A percentile compares a stretch with the other conserved stretches of the same genome.
phyloP scores from a whole-genome alignment of 30 jellyfish, hydroid and myxozoan species.

The Haliclystus octoradiatus region DNA sequence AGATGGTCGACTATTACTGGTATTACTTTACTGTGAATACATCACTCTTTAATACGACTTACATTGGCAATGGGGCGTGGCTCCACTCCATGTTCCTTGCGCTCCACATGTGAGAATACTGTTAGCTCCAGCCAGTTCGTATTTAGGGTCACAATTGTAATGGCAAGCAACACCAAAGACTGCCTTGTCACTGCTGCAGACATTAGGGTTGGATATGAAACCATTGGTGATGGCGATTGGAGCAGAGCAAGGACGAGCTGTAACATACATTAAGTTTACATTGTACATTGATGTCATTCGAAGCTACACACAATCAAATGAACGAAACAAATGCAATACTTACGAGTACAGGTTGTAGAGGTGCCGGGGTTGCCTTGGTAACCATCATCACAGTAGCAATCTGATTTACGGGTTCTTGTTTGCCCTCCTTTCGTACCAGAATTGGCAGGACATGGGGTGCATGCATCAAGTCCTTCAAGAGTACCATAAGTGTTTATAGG shows the following conservation, averaged over 20 bases:
- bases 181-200: constrained; percentile 26
- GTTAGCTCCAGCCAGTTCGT: constrained; percentile 45
- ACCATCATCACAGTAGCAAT: constrained; percentile 69
- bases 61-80: constrained; percentile 57
- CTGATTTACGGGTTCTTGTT: constrained; percentile 19
- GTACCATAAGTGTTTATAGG: constrained; percentile 84
- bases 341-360: constrained; percentile 56
- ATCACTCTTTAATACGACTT: no score
- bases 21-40: no score
- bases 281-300: no score
- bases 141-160: constrained; percentile 50
- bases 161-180: constrained; percentile 61
- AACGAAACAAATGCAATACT: constrained; percentile 13
- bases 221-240: constrained; percentile 31
- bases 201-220: constrained; percentile 21
- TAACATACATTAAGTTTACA: no score
- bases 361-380: constrained; percentile 45
- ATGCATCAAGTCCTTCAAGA: constrained; percentile 45
- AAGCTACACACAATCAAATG: no score
- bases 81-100: constrained; percentile 31
- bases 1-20: no score
- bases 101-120: constrained; percentile 27
- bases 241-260: constrained; percentile 51
- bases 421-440: constrained; percentile 58
- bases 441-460: constrained; percentile 75